These are phyloP conservation scores for Leptestheria dahalacensis DNA, from an alignment of 1,140 invertebrate species.

Conservation along the genomic window DNA sequence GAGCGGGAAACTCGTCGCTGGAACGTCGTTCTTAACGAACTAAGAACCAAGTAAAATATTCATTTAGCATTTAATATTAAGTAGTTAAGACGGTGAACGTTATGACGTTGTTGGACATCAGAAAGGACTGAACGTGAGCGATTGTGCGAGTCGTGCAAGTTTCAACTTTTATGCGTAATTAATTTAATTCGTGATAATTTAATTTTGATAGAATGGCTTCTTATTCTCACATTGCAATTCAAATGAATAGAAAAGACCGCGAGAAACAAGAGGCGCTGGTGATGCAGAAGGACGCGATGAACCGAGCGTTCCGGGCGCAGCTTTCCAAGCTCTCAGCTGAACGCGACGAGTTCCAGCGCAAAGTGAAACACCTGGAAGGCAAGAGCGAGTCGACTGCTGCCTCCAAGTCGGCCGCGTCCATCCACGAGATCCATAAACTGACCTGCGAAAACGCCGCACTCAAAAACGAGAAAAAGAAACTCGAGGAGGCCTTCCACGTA, in stretches of 20 bases:
- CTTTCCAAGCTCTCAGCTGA: conserved; percentile 3
- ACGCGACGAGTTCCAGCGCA: neutral
- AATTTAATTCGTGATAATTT: too few species aligned
- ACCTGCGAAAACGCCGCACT: conserved; percentile 2
- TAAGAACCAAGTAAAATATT: neutral
- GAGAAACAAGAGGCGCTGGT: conserved; percentile 1
- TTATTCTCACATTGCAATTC: neutral
- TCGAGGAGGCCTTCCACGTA: conserved; percentile 9
- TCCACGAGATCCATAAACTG: neutral
- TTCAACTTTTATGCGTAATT: too few species aligned
- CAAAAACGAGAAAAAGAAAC: conserved; percentile 9
- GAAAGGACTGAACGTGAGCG: too few species aligned
- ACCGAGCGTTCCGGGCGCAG: conserved; percentile 6
- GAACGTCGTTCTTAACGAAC: neutral
- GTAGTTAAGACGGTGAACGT: too few species aligned
- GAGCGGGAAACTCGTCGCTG: neutral
- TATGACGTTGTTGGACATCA: too few species aligned
- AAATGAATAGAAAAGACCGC: neutral
- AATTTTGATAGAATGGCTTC: too few species aligned
- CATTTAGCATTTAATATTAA: neutral
- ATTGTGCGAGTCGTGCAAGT: too few species aligned
- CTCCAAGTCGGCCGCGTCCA: neutral
- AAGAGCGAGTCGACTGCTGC: neutral
- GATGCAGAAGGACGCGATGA: conserved; percentile 5
- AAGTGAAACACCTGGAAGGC: conserved; percentile 3